phyloP scores from a whole-genome alignment of 2,113 vertebrate species.

The Leucoraja erinaceus region DNA sequence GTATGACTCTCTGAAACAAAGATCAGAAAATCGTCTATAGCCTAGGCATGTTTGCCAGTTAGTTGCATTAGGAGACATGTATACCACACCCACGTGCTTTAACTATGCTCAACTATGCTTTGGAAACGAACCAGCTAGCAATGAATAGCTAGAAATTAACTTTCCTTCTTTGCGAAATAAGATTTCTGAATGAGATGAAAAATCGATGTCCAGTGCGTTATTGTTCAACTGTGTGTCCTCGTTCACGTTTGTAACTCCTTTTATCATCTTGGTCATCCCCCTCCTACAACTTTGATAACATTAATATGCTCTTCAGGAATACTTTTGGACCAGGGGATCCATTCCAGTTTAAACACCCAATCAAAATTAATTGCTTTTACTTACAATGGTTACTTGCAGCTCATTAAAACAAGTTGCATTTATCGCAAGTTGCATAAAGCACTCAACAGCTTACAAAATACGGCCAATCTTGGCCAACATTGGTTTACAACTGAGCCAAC shows the following conservation, averaged over 20 bases:
- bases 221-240: neutral
- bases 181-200: neutral
- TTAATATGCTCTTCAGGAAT: neutral
- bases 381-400: neutral
- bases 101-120: neutral
- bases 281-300: neutral
- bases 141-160: neutral
- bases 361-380: neutral
- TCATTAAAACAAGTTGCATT: neutral
- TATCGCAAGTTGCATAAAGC: neutral
- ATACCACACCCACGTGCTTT: neutral
- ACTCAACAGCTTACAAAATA: constrained; percentile 17
- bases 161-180: neutral
- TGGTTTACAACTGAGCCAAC: neutral
- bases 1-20: too few relatives aligned
- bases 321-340: neutral
- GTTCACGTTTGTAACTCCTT: neutral
- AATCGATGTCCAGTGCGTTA: neutral
- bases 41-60: neutral
- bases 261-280: neutral
- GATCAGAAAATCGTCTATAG: neutral
- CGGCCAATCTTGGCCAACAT: neutral
- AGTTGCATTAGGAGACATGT: neutral
- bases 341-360: constrained; percentile 3
- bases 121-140: neutral